A percentile compares a stretch with the other conserved stretches of the same genome.
phyloP scores from a whole-genome alignment of 2,113 vertebrate genomes.

The Etheostoma cragini region DNA sequence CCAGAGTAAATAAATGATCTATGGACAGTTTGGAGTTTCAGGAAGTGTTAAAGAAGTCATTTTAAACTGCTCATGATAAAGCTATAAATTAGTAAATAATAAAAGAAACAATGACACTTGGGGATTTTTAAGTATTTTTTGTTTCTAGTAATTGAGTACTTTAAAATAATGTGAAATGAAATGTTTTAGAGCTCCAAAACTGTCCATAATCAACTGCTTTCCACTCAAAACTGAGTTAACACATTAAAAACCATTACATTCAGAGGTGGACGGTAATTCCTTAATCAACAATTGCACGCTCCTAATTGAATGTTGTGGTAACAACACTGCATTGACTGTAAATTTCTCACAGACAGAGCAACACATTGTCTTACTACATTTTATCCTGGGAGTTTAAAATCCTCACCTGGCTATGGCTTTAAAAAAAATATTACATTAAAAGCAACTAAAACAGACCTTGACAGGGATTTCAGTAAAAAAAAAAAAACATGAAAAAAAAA shows the following conservation, averaged over 20 bases:
- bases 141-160: neutral
- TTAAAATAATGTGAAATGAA: neutral
- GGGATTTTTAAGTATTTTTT: neutral
- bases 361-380: neutral
- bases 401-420: slow-evolving; percentile 48
- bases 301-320: neutral
- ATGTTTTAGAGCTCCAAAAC: neutral
- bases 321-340: neutral
- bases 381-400: slow-evolving; percentile 30
- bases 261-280: slow-evolving; percentile 27
- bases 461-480: neutral
- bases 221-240: neutral
- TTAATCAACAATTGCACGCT: neutral
- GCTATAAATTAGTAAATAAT: neutral
- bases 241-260: slow-evolving; percentile 29
- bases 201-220: slow-evolving; percentile 8
- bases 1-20: neutral
- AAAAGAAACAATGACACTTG: too few relatives aligned
- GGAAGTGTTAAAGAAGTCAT: neutral
- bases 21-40: neutral
- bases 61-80: neutral
- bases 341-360: neutral
- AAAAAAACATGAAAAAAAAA: neutral
- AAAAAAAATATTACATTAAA: neutral
- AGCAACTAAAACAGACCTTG: neutral